phyloP scores from a whole-genome alignment of 2,113 vertebrate genomes.

The Stegostoma tigrinum region DNA sequence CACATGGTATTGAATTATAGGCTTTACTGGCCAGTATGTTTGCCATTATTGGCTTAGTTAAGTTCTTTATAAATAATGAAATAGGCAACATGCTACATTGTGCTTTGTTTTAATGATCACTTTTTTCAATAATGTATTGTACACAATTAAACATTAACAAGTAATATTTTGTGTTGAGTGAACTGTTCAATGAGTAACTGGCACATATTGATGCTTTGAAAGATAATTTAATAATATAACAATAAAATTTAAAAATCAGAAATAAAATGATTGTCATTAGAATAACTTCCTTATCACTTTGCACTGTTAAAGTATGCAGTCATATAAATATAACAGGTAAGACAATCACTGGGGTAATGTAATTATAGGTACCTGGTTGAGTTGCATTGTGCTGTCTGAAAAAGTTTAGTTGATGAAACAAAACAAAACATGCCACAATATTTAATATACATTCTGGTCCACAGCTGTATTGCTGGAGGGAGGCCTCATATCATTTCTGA shows the following conservation, averaged over 20 bases:
- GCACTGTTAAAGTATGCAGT: background rate
- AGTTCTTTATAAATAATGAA: conserved; percentile 28
- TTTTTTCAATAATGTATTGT: background rate
- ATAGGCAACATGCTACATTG: background rate
- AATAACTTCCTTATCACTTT: background rate
- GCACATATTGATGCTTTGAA: background rate
- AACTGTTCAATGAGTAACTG: background rate
- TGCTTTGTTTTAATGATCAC: background rate
- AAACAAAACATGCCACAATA: conserved; percentile 2
- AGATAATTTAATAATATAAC: background rate
- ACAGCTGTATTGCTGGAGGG: conserved; percentile 36
- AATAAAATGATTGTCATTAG: background rate
- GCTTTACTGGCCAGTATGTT: conserved; percentile 14
- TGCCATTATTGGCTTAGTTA: conserved; percentile 24
- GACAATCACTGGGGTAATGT: background rate
- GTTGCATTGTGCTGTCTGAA: background rate
- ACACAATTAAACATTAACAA: background rate
- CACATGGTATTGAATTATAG: conserved; percentile 25
- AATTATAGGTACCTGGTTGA: background rate
- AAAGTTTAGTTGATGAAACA: background rate
- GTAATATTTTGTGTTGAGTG: background rate
- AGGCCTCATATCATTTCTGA: conserved; percentile 27
- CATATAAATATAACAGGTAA: conserved; percentile 23
- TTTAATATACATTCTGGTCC: conserved; percentile 30
- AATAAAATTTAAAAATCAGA: background rate